phyloP scores from a whole-genome alignment of 2,797 vertebrate species.

The Toxotes lorentzi region DNA sequence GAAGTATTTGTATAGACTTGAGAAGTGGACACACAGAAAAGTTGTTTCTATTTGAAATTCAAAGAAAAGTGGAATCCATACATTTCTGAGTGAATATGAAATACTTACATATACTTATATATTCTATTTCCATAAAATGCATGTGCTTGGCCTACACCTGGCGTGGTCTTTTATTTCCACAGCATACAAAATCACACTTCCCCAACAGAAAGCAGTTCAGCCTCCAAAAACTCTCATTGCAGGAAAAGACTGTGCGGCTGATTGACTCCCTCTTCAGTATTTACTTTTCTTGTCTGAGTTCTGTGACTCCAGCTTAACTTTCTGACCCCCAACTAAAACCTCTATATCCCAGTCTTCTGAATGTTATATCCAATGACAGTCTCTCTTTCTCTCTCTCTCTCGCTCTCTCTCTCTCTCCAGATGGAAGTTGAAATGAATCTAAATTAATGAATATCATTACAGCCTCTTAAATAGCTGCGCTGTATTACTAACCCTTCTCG shows the following conservation, averaged over 20 bases:
- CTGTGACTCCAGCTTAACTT: slow-evolving; percentile 68
- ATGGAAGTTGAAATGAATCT: slow-evolving; percentile 81
- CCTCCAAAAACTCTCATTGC: slow-evolving; percentile 20
- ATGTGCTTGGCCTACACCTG: background rate
- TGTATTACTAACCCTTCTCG: slow-evolving; percentile 73
- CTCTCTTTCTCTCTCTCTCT: slow-evolving; percentile 13
- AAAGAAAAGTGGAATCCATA: slow-evolving; percentile 25
- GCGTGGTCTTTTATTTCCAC: background rate
- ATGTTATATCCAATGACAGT: slow-evolving; percentile 52
- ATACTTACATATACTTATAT: background rate
- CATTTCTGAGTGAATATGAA: slow-evolving; percentile 32
- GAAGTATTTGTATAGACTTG: slow-evolving; percentile 28
- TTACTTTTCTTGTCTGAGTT: slow-evolving; percentile 67
- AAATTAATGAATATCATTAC: slow-evolving; percentile 86
- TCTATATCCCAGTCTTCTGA: slow-evolving; percentile 55
- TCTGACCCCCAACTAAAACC: slow-evolving; percentile 69
- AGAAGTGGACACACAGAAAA: slow-evolving; percentile 14
- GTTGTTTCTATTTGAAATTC: slow-evolving; percentile 36
- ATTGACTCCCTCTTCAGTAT: slow-evolving; percentile 58
- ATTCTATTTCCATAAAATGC: slow-evolving; percentile 21
- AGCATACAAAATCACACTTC: slow-evolving; percentile 14
- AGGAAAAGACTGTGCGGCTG: slow-evolving; percentile 38
- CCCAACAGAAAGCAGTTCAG: slow-evolving; percentile 9
- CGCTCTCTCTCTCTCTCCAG: slow-evolving; percentile 41
- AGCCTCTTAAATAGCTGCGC: slow-evolving; percentile 74